A percentile compares a stretch with the other conserved stretches of the same genome.
Conservation (phyloP, 2,797 vertebrate species). For the Anguilla pacifica region DNA sequence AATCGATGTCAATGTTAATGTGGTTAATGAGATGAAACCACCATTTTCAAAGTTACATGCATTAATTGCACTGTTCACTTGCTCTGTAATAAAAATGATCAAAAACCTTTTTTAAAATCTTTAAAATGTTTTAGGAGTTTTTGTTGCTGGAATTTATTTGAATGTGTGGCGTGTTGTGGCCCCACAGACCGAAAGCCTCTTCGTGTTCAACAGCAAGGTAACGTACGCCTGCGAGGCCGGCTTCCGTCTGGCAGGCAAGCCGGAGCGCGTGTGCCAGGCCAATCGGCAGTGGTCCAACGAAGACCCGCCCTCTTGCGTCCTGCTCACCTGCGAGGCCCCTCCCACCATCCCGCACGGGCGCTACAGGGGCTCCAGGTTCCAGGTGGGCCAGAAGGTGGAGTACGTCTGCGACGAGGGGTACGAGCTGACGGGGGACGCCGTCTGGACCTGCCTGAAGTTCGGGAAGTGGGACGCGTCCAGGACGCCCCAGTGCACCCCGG, state of each 20-base stretch:
- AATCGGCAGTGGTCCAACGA: constrained; percentile 91
- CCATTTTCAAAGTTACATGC: too few relatives aligned
- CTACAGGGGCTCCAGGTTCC: constrained; percentile 78
- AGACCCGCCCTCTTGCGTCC: constrained; percentile 79
- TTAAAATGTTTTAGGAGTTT: background rate
- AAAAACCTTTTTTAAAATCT: background rate
- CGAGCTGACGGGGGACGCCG: constrained; percentile 81
- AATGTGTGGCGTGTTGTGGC: constrained; percentile 37
- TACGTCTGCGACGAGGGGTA: constrained; percentile 91
- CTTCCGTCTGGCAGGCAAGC: constrained; percentile 79
- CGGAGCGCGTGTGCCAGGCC: constrained; percentile 84
- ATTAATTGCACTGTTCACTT: background rate
- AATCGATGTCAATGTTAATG: background rate
- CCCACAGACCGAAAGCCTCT: constrained; percentile 73
- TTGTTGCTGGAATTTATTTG: constrained; percentile 8
- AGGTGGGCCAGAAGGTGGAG: constrained; percentile 84
- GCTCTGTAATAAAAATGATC: background rate
- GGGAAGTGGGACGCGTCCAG: constrained; percentile 85
- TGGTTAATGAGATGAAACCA: background rate
- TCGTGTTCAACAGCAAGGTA: constrained; percentile 82
- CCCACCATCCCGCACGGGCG: constrained; percentile 79
- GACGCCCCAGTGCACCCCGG: constrained; percentile 81
- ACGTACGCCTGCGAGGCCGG: constrained; percentile 84
- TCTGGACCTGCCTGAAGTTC: constrained; percentile 90
- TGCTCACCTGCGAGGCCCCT: constrained; percentile 85